Conservation (phyloP, 1,140 invertebrate genomes). For the Sipha flava region DNA sequence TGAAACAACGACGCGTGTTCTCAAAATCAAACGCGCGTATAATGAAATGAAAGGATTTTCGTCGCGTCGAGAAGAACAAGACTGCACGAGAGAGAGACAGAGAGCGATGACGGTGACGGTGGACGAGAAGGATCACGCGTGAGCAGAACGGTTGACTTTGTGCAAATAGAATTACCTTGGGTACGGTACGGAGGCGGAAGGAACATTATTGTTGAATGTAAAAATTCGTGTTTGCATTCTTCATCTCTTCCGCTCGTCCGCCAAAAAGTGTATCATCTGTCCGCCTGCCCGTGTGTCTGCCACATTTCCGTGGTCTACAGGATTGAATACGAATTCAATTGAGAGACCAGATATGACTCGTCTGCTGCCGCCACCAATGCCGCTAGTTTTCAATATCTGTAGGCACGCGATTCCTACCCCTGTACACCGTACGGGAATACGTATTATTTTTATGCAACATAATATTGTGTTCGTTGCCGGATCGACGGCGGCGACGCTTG, state of each 20-base stretch:
- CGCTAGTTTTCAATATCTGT: not conserved
- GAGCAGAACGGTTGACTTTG: not conserved
- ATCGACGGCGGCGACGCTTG: not conserved
- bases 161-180: conserved; percentile 25
- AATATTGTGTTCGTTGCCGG: not conserved
- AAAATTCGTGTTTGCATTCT: not conserved
- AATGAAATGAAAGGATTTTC: conserved; percentile 5
- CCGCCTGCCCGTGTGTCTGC: too few relatives aligned
- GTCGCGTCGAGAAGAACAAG: too few relatives aligned
- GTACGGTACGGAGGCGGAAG: too few relatives aligned
- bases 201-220: not conserved
- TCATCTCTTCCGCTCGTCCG: too few relatives aligned
- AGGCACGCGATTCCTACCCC: not conserved
- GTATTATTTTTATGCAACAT: not conserved
- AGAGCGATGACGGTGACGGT: too few relatives aligned
- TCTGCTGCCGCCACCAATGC: too few relatives aligned
- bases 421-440: not conserved
- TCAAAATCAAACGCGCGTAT: not conserved
- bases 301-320: too few relatives aligned
- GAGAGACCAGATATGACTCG: not conserved
- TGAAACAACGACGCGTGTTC: not conserved
- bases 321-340: conserved; percentile 13
- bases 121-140: not conserved
- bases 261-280: too few relatives aligned
- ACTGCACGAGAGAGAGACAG: too few relatives aligned